Evolutionary conservation across 2,797 vertebrate species (phyloP), one percentile per base, ranked within the genome.

Genomic region (Morelia viridis): DNA sequence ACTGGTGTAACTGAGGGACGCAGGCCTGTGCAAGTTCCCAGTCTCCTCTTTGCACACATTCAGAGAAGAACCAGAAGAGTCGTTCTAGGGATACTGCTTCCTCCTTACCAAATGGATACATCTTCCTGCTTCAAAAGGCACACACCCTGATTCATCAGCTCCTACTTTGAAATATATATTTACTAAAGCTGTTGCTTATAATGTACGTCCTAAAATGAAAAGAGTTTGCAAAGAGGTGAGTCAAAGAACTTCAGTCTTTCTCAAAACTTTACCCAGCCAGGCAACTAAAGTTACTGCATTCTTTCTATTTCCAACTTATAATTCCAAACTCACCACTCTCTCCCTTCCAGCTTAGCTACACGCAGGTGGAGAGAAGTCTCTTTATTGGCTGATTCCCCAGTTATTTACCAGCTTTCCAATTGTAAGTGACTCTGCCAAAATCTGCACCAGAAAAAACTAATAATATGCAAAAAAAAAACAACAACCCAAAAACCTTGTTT

Each of bases 21-120:
- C 98, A 99, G 46, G 99, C 98, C 62, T 97, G 97, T 0, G 98
- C 98, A 89, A 99, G 97, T 96, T 98, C 98, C 99, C 99, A 99
- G 95, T 98, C 98, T 12, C 98, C 99, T 3, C 95, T 97, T 93
- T 92, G 97, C 56, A 99, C 94, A 92, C 98, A 98, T 92, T 97
- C 97, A 41, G 98, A 98, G 97, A 99, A 99, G 95, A 98, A 99
- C 7, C 83, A 95, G 28, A 98, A 98, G 58, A 99, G 98, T 91
- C 97, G 97, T 95, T 97, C 97, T 71, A 98, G 96, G 1, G 98
- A 99, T 12, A 96, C 97, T 91, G 97, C 97, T 53, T 98, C 97
- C 93, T 99, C 99, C 0, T 96, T 95, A 91, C 98, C 98, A 53
- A 99, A 98, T 0, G 98, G 98, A 96, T 98, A 97, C 98, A 98